Conservation (phyloP, 2,113 vertebrate genomes). For the Festucalex cinctus region DNA sequence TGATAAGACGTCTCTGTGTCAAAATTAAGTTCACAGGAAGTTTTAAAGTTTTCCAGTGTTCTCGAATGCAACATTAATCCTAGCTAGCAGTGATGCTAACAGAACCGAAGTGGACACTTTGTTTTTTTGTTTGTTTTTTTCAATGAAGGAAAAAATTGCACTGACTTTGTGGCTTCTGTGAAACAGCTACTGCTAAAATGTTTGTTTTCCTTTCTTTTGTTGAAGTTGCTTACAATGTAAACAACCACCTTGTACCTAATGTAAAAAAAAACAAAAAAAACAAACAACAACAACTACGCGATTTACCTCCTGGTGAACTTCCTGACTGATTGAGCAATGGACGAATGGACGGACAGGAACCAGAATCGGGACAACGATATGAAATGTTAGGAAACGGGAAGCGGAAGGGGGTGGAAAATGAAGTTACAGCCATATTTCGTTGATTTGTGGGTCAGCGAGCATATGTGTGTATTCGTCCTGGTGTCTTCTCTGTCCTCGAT, state of each 20-base stretch:
- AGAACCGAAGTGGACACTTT: not conserved
- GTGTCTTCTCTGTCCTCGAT: conserved; percentile 57
- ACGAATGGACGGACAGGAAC: conserved; percentile 20
- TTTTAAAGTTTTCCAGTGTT: not conserved
- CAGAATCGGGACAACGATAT: not conserved
- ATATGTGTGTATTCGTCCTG: conserved; percentile 65
- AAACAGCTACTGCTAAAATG: conserved; percentile 15
- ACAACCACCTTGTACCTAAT: conserved; percentile 46
- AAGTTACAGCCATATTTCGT: conserved; percentile 71
- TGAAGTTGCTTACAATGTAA: conserved; percentile 47
- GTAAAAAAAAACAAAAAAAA: conserved; percentile 29
- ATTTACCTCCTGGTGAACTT: conserved; percentile 27
- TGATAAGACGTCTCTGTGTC: not conserved
- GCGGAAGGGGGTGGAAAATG: conserved; percentile 29
- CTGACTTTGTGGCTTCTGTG: conserved; percentile 48
- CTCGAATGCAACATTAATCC: not conserved
- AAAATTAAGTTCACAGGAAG: not conserved
- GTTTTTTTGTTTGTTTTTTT: conserved; percentile 10
- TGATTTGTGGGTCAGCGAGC: conserved; percentile 68
- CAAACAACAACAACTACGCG: conserved; percentile 10
- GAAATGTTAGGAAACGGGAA: conserved; percentile 1
- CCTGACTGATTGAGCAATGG: conserved; percentile 13
- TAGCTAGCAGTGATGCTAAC: not conserved
- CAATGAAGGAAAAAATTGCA: conserved; percentile 55
- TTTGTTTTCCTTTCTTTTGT: conserved; percentile 7